Conservation (phyloP, 1,140 invertebrate species). For the Drosophila pachea region DNA sequence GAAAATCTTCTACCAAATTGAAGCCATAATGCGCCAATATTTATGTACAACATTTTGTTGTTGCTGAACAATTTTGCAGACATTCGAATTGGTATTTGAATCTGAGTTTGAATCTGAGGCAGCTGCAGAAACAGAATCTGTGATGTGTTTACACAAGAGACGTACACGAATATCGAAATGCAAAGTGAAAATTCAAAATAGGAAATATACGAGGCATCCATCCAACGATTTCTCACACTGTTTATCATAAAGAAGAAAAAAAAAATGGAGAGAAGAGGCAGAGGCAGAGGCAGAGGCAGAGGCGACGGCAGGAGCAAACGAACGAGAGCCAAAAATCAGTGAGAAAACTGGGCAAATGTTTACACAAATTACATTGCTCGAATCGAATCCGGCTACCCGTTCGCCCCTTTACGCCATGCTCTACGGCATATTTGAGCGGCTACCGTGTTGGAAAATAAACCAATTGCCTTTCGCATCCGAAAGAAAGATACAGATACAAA, state of each 20-base stretch:
- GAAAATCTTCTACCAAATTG: conserved; percentile 51
- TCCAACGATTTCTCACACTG: conserved; percentile 57
- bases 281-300: too few relatives aligned
- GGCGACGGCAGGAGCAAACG: conserved; percentile 3
- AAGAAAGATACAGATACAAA: conserved; percentile 34
- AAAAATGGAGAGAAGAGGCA: too few relatives aligned
- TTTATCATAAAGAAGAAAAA: conserved; percentile 64
- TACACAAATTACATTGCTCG: conserved; percentile 70
- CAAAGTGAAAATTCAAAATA: conserved; percentile 58
- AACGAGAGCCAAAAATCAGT: conserved; percentile 57
- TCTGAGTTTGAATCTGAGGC: conserved; percentile 2
- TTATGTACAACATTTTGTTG: conserved; percentile 43
- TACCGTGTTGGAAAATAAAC: conserved; percentile 76
- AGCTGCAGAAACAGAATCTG: conserved; percentile 14
- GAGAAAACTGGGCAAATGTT: conserved; percentile 74
- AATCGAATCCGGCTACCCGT: not conserved
- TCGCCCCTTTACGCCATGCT: not conserved
- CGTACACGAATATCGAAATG: conserved; percentile 41
- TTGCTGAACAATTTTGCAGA: conserved; percentile 60
- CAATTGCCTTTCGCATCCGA: conserved; percentile 68
- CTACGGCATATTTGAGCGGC: conserved; percentile 66
- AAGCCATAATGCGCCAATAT: conserved; percentile 63
- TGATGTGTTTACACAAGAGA: conserved; percentile 60
- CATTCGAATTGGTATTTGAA: conserved; percentile 40
- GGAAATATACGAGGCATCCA: conserved; percentile 62